Conservation (phyloP, 2,113 vertebrate species). For the Aptenodytes forsteri region DNA sequence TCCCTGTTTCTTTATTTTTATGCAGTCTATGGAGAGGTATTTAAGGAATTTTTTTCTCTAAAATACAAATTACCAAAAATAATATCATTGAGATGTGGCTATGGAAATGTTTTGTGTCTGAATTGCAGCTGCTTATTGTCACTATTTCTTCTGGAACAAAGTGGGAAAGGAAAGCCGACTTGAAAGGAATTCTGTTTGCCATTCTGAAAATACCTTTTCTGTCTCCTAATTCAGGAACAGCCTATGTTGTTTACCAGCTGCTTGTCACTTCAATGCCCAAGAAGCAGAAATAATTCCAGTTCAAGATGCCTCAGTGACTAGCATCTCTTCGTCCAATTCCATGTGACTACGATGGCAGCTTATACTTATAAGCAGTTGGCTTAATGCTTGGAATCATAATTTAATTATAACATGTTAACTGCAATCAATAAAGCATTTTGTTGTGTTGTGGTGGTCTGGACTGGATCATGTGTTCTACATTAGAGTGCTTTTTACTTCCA, state of each 20-base stretch:
- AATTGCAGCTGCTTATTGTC: background rate
- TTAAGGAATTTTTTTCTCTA: background rate
- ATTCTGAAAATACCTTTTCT: background rate
- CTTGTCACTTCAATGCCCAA: slow-evolving; percentile 77
- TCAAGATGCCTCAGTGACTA: background rate
- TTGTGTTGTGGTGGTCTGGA: slow-evolving; percentile 17
- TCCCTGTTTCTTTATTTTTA: background rate
- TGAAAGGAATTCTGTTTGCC: background rate
- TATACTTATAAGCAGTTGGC: slow-evolving; percentile 57
- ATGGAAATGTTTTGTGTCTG: background rate
- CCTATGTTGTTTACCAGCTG: slow-evolving; percentile 79
- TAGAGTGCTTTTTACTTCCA: background rate
- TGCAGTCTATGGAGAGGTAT: background rate
- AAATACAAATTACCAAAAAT: background rate
- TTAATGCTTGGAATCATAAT: slow-evolving; percentile 82
- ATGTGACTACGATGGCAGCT: slow-evolving; percentile 50
- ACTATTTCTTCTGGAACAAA: background rate
- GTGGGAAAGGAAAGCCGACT: background rate
- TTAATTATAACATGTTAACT: slow-evolving; percentile 78
- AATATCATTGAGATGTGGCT: accelerated
- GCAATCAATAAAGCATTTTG: slow-evolving; percentile 83
- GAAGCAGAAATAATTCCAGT: slow-evolving; percentile 75
- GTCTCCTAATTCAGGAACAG: slow-evolving; percentile 75
- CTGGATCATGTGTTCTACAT: background rate
- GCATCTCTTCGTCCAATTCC: slow-evolving; percentile 34